Evolutionary conservation across 2,888 invertebrate genomes (phyloP), one percentile per base, ranked within the genome.

Genomic region (Plagiodera versicolora): DNA sequence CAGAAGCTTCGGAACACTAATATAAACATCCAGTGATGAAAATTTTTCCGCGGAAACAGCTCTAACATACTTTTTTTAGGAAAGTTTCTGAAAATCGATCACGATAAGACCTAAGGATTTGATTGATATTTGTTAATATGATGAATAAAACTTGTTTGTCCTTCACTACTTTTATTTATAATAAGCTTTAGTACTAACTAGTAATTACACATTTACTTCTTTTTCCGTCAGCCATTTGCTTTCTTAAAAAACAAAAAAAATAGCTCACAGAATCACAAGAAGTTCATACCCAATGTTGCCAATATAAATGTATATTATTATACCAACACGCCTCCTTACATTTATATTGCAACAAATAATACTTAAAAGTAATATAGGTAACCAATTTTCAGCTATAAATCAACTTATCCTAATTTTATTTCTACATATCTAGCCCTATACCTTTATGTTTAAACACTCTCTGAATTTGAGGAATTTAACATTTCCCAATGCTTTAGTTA

Each of bases 401-500:
- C 47, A 47, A 47, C 47, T 47, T 47, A 47, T 47, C 47, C 47
- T 47, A 19, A 47, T 47, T 47, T 19, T 4, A 19, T 47, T 14
- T 46, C 46, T 46, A 46, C 17, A 46, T 46, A 46, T 16, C 39
- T 16, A 16, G 46, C 46, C 46, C 46, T 47, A 47, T 19, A 47
- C 4, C 20, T 47, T 47, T 47, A 47, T 47, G 35, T 51, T 64
- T 51, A 60, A 58, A 47, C 28, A 51, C 14, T 59, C 48, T 61
- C 64, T 54, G 52, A 61, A 64, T 56, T 61, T 64, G 16, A 56
- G 10, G 18, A 64, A 64, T 54, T 62, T 59, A 44, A 45, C 50
- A 51, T 46, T 64, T 54, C 61, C 28, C 14, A 58, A 59, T 16
- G 61, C n/a, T 51, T 61, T 60, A 46, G 70, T 70, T 20, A 72